phyloP scores from a whole-genome alignment of 2,113 vertebrate genomes.

The Phodopus roborovskii region DNA sequence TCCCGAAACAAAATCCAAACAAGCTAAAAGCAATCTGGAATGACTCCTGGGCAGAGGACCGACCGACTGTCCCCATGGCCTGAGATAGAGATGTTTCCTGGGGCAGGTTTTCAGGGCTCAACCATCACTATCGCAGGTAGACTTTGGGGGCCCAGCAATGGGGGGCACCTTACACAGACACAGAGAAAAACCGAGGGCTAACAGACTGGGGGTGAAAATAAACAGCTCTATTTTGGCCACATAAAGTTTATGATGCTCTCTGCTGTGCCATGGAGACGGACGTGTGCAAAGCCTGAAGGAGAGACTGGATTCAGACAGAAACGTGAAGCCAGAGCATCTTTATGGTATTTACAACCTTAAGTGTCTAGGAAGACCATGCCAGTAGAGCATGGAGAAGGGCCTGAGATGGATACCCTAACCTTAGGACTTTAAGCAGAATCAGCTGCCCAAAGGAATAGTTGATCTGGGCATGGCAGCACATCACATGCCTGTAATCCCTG shows the following conservation, averaged over 20 bases:
- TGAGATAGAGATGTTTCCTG: background rate
- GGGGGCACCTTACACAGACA: background rate
- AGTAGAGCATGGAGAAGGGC: too few relatives aligned
- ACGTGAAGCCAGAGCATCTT: background rate
- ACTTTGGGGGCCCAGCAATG: background rate
- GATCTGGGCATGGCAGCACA: background rate
- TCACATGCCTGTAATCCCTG: background rate
- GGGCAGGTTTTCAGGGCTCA: background rate
- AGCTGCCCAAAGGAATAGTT: background rate
- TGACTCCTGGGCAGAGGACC: background rate
- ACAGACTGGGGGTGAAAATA: background rate
- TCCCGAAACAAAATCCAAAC: background rate
- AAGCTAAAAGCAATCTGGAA: background rate
- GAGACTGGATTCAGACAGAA: background rate
- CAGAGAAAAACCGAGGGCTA: background rate
- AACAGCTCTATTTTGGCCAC: background rate
- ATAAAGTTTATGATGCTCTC: background rate
- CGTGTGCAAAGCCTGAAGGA: background rate
- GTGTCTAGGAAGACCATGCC: background rate
- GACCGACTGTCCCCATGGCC: background rate
- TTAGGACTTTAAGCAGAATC: background rate
- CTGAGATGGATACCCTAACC: background rate
- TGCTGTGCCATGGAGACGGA: background rate
- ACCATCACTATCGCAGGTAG: background rate
- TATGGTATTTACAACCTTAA: background rate